Base-by-base conservation (phyloP, 23 tunicate species). In the Phallusia fumigata region DNA sequence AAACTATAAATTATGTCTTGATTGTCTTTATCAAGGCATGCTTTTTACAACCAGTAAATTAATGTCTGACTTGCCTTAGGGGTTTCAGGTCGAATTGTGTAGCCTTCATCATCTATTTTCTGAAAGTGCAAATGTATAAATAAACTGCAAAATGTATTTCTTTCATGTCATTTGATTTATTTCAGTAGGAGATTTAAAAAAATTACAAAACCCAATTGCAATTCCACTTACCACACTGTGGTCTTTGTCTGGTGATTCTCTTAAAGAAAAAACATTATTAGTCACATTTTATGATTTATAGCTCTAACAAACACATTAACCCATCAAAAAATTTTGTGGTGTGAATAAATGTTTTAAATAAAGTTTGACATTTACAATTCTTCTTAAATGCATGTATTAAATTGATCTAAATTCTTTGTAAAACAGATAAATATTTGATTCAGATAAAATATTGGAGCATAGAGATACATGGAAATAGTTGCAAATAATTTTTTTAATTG, bases 61-160 rank as follows among this genome's bases (percentile, higher is more conserved):
- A 10, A 22, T 1, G 26, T 58, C 28, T 58, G 69, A 58, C 78
- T 76, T 79, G 83, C 92, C 76, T 84, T 81, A 0, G 89, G 84
- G 40, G 90, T 31, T 76, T 89, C 98, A n/a, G 98, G 94, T 75
- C 94, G 77, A 22, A 94, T 89, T 13, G 90, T 94, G 52, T 31
- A 94, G 19, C 98, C 98, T 79, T 94, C 98, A n/a, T 94, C 98
- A 75, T 94, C 98, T 22, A 94, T 86, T 45, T 81, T 94, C 86
- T 88, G 80, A 0, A 75, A 86, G 31, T 31, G 32, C 32, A 30
- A 65, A 65, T 31, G 74, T 31, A 65, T 30, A 30, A 31, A 30
- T 30, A 30, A 65, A 65, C 32, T 65, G 11, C 74, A 65, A 65
- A 31, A 11, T 65, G 11, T 30, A 30, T 65, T 65, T 65, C 47